These are phyloP conservation scores for Mormyrops boulengeri DNA, from an alignment of 2,797 vertebrate genomes.

Conservation along the genomic window DNA sequence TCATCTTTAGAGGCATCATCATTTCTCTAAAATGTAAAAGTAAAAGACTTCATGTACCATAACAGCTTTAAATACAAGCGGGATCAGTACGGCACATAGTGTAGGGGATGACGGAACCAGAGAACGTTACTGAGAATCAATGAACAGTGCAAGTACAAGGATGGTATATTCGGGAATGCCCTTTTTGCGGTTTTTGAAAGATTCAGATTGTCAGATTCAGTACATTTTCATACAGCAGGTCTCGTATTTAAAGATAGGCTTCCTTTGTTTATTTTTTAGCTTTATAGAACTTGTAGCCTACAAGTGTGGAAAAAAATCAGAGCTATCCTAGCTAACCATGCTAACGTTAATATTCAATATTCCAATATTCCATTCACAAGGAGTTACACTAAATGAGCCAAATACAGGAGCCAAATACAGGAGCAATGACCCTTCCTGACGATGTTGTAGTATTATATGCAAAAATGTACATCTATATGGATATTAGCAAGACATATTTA, in stretches of 20 bases:
- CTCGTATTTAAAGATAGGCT: background rate
- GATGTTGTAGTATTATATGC: background rate
- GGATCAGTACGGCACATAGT: slow-evolving; percentile 64
- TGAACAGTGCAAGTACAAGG: slow-evolving; percentile 50
- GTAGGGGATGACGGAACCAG: slow-evolving; percentile 60
- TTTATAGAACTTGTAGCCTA: background rate
- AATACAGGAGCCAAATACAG: background rate
- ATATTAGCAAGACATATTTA: slow-evolving; percentile 18
- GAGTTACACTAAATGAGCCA: background rate
- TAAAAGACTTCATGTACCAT: slow-evolving; percentile 80
- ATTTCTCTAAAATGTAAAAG: slow-evolving; percentile 83
- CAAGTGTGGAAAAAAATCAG: background rate
- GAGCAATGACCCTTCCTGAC: background rate
- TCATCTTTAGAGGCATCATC: slow-evolving; percentile 82
- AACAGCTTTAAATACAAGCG: slow-evolving; percentile 75
- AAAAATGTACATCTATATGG: slow-evolving; percentile 5
- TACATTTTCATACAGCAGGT: background rate
- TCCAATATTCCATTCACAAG: background rate
- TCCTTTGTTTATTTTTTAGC: background rate
- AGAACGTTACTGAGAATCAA: slow-evolving; percentile 67
- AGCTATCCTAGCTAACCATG: background rate
- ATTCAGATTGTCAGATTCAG: background rate
- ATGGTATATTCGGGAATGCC: slow-evolving; percentile 60
- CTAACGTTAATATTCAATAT: background rate
- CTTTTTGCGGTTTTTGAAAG: slow-evolving; percentile 21